Evolutionary conservation across 1,140 invertebrate species (phyloP).

Genomic region (Anoplolepis gracilipes): DNA sequence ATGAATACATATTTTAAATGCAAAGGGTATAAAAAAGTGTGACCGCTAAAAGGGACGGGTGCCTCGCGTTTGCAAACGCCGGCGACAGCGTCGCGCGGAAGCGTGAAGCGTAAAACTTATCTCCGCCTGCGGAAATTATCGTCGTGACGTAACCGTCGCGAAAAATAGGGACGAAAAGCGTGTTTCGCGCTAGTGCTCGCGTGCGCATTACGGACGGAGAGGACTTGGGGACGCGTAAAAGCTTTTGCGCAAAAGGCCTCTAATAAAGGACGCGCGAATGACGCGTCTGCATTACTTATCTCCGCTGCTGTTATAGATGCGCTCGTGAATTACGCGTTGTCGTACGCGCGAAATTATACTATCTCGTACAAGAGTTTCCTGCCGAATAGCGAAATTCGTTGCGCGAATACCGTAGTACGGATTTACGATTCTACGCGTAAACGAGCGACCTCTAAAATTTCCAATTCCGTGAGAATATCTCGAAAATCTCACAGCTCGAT

Average conservation of each 20-base stretch:
- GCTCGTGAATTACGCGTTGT: conserved; percentile 26
- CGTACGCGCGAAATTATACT: conserved; percentile 53
- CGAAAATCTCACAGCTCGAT: conserved; percentile 6
- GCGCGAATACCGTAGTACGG: neutral
- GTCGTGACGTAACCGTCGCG: conserved; percentile 40
- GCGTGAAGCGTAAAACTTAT: conserved; percentile 58
- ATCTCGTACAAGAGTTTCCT: neutral
- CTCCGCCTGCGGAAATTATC: conserved; percentile 54
- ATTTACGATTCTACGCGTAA: conserved; percentile 66
- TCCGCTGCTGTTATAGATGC: conserved; percentile 42
- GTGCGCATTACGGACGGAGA: conserved; percentile 30
- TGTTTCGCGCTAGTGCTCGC: conserved; percentile 31
- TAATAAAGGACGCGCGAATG: conserved; percentile 55
- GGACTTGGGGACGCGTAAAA: conserved; percentile 63
- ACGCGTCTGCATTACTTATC: neutral
- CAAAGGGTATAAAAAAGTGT: conserved; percentile 25
- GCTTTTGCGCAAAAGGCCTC: conserved; percentile 53
- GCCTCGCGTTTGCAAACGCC: conserved; percentile 1
- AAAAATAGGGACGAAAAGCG: conserved; percentile 20
- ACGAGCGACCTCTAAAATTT: conserved; percentile 17
- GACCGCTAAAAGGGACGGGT: conserved; percentile 29
- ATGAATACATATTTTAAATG: conserved; percentile 38
- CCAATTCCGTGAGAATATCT: conserved; percentile 21
- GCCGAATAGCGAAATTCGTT: conserved; percentile 19
- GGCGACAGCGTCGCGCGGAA: conserved; percentile 15